phyloP scores from a whole-genome alignment of 2,888 invertebrate genomes.

The Euclidia mi region DNA sequence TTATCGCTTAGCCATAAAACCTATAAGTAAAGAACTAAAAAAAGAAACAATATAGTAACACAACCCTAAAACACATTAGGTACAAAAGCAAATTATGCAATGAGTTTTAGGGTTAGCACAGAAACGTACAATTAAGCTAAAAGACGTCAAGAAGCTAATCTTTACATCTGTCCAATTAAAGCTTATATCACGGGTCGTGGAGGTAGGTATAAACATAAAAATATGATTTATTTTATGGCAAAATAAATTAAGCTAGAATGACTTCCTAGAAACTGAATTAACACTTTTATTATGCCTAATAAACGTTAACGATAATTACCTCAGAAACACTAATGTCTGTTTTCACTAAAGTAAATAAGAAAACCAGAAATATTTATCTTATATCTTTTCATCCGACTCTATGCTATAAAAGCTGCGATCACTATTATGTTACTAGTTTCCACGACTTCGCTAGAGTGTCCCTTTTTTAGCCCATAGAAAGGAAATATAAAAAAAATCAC shows the following conservation, averaged over 20 bases:
- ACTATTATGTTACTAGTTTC: too few species aligned
- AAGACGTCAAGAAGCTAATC: background rate
- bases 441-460: background rate
- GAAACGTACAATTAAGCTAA: too few species aligned
- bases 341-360: background rate
- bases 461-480: too few species aligned
- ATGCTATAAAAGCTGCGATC: too few species aligned
- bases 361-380: background rate
- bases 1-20: too few species aligned
- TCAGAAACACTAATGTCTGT: conserved; percentile 13
- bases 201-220: background rate
- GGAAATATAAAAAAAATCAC: too few species aligned
- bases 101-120: too few species aligned
- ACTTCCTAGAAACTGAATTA: conserved; percentile 17
- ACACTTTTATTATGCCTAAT: conserved; percentile 10
- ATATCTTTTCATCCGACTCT: background rate
- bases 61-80: too few species aligned
- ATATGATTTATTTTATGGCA: conserved; percentile 13
- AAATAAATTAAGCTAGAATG: conserved; percentile 23
- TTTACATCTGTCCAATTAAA: background rate
- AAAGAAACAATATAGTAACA: too few species aligned
- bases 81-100: too few species aligned
- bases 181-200: background rate
- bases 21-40: too few species aligned
- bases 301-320: conserved; percentile 37